A percentile compares a stretch with the other conserved stretches of the same genome.
Conservation (phyloP, 1,140 invertebrate species). For the Eurosta solidaginis region DNA sequence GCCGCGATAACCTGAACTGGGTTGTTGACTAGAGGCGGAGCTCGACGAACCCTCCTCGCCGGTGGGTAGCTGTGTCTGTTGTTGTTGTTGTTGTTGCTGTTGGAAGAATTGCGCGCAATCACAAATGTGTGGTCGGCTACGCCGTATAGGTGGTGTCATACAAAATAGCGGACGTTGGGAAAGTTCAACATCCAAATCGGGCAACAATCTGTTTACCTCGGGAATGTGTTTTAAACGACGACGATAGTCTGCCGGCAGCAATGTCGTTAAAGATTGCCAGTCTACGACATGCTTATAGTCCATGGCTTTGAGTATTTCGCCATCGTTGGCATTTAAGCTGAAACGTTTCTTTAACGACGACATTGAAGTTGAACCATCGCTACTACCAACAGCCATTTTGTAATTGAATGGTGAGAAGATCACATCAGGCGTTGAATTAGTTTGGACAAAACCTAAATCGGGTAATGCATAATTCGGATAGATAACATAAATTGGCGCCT, state of each 20-base stretch:
- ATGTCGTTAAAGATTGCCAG: conserved; percentile 87
- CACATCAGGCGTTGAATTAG: conserved; percentile 67
- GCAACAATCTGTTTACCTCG: conserved; percentile 63
- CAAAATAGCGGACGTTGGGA: conserved; percentile 70
- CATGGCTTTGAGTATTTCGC: conserved; percentile 77
- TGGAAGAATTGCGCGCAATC: conserved; percentile 65
- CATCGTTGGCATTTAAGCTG: conserved; percentile 68
- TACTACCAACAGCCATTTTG: conserved; percentile 53
- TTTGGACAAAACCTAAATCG: conserved; percentile 81
- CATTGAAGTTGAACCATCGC: conserved; percentile 39
- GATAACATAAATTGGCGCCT: conserved; percentile 82
- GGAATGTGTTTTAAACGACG: conserved; percentile 74
- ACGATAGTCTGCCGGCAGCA: conserved; percentile 81
- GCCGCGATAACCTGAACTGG: conserved; percentile 82
- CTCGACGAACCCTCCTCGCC: conserved; percentile 61
- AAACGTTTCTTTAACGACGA: conserved; percentile 63
- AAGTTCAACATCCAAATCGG: conserved; percentile 60
- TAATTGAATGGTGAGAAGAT: conserved; percentile 63
- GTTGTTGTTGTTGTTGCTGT: conserved; percentile 38
- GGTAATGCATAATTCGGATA: conserved; percentile 92
- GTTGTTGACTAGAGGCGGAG: conserved; percentile 76
- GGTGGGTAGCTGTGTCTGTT: conserved; percentile 42
- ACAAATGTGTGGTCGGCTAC: conserved; percentile 64
- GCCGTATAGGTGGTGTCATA: conserved; percentile 65
- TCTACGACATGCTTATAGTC: conserved; percentile 84